phyloP scores from a whole-genome alignment of 2,797 vertebrate species.

The Eidolon dupreanum region DNA sequence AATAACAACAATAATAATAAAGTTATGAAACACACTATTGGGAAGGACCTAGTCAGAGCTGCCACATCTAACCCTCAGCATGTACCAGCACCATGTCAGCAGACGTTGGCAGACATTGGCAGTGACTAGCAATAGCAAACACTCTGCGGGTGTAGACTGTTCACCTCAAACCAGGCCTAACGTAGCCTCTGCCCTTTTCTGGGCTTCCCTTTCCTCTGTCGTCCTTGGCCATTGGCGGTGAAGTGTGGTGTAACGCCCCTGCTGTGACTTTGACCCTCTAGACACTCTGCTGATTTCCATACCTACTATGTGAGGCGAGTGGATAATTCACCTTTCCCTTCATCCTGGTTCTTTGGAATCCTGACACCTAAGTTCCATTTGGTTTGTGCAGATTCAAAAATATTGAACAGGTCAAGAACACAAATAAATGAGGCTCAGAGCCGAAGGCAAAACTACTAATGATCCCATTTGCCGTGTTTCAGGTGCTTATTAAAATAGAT shows the following conservation, averaged over 20 bases:
- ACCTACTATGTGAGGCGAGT: background rate
- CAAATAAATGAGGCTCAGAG: background rate
- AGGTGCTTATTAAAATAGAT: background rate
- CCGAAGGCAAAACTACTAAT: background rate
- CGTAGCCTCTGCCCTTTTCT: background rate
- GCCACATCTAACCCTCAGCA: background rate
- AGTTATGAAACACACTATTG: background rate
- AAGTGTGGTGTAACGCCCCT: background rate
- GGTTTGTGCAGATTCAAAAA: background rate
- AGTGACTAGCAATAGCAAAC: background rate
- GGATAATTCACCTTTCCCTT: background rate
- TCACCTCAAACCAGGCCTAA: background rate
- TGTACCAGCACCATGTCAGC: rapidly evolving
- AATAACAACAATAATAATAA: background rate
- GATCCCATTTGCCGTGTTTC: background rate
- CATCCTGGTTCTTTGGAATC: background rate
- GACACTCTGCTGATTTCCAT: background rate
- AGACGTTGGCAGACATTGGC: background rate
- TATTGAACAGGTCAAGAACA: background rate
- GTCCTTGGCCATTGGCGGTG: background rate
- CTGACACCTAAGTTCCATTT: background rate
- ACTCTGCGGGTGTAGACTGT: rapidly evolving
- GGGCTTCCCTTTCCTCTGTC: background rate
- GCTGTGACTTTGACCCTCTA: background rate
- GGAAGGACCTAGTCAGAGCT: background rate